Percentiles rank a stretch among this genome's conserved stretches.
These are phyloP conservation scores for Cantharis rufa DNA, from an alignment of 2,888 invertebrate species.

Conservation along the genomic window DNA sequence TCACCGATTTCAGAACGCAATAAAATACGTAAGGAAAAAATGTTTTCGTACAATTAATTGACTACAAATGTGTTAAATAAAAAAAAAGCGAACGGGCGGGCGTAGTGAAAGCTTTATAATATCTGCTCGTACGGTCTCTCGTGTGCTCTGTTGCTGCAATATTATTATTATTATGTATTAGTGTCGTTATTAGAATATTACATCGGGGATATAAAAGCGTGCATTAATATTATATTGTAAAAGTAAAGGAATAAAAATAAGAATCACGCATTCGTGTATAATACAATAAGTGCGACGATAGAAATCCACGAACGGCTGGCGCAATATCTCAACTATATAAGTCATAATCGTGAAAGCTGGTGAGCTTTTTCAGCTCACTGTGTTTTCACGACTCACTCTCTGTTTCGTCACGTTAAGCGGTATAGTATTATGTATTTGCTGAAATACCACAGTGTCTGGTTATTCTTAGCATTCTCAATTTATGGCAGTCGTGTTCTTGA, in stretches of 20 bases:
- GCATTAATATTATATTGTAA: constrained; percentile 35
- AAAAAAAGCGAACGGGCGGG: background rate
- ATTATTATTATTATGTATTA: constrained; percentile 9
- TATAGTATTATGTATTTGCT: constrained; percentile 37
- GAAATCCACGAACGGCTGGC: constrained; percentile 30
- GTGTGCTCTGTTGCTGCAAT: background rate
- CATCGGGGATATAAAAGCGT: constrained; percentile 35
- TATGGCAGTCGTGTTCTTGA: constrained; percentile 33
- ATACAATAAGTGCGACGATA: constrained; percentile 34
- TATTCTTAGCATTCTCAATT: constrained; percentile 35
- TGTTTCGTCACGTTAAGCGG: constrained; percentile 38
- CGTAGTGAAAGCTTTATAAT: background rate
- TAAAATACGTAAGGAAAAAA: background rate
- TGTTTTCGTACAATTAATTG: background rate
- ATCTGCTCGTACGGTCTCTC: too few relatives aligned
- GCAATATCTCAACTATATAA: constrained; percentile 32
- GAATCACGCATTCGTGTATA: constrained; percentile 39
- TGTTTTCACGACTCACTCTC: constrained; percentile 34
- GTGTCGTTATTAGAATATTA: constrained; percentile 28
- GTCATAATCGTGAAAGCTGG: constrained; percentile 34
- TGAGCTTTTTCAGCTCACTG: constrained; percentile 30
- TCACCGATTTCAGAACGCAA: background rate
- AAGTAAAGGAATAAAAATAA: constrained; percentile 32
- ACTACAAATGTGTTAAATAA: background rate
- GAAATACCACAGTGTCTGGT: constrained; percentile 37